Conservation (phyloP, 2,113 vertebrate species). For the Gracilinanus agilis region DNA sequence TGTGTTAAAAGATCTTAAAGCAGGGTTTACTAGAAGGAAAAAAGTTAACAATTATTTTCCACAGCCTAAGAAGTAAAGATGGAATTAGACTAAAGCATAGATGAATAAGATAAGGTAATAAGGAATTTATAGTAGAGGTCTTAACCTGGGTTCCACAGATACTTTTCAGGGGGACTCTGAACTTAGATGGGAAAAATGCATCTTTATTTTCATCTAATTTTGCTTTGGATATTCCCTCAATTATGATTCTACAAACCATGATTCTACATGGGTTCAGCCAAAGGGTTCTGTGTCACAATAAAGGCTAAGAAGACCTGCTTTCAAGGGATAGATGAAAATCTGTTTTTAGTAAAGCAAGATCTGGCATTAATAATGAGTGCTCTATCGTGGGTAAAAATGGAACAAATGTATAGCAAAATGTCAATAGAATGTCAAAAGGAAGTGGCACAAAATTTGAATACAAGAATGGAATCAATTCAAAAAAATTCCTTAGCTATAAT, state of each 20-base stretch:
- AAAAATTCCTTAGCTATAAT: no score
- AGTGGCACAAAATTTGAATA: neutral
- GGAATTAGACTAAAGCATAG: neutral
- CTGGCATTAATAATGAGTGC: neutral
- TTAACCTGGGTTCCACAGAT: neutral
- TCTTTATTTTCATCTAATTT: neutral
- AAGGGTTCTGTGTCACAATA: neutral
- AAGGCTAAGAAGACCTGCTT: neutral
- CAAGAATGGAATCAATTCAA: neutral
- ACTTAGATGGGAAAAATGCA: no score
- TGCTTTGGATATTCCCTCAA: neutral
- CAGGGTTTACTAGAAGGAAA: neutral
- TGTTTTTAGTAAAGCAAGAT: neutral
- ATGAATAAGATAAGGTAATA: neutral
- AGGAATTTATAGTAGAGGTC: neutral
- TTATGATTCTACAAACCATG: neutral
- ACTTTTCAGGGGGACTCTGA: neutral
- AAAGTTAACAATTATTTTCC: neutral
- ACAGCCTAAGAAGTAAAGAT: neutral
- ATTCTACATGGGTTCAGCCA: neutral
- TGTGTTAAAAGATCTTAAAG: neutral
- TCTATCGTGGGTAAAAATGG: neutral
- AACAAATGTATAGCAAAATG: neutral
- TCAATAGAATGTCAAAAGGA: neutral
- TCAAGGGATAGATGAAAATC: neutral